A percentile compares a stretch with the other conserved stretches of the same genome.
Conservation (phyloP, 2,113 vertebrate genomes). For the Pampusana beccarii region DNA sequence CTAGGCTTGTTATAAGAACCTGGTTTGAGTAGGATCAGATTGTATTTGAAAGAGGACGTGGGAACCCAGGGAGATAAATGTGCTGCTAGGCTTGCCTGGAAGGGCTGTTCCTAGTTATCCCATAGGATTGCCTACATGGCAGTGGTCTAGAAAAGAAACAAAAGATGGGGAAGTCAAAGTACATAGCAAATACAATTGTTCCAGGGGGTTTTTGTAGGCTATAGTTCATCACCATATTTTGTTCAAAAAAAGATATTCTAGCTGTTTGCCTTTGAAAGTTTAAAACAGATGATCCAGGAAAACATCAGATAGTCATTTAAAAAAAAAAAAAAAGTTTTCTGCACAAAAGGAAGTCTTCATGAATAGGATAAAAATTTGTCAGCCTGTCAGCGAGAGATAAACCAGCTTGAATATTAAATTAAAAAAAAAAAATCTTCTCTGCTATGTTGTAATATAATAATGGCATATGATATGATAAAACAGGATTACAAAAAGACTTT, state of each 20-base stretch:
- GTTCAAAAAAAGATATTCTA: background rate
- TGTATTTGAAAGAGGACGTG: background rate
- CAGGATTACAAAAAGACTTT: slow-evolving; percentile 8
- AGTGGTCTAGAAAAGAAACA: background rate
- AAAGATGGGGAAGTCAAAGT: background rate
- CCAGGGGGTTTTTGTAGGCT: background rate
- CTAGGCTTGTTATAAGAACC: accelerated
- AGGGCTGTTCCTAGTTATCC: background rate
- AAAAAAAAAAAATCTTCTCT: background rate
- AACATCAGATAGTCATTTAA: background rate
- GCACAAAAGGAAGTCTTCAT: background rate
- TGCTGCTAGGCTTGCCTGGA: background rate
- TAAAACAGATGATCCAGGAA: background rate
- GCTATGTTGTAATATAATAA: background rate
- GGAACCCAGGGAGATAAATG: background rate
- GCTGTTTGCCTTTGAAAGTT: background rate
- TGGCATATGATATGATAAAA: background rate
- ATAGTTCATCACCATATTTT: background rate
- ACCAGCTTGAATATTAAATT: slow-evolving; percentile 20
- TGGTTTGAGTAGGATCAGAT: background rate
- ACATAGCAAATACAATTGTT: background rate
- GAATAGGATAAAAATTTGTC: slow-evolving; percentile 16
- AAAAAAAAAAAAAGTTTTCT: background rate
- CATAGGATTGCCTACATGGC: background rate
- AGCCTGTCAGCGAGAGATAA: slow-evolving; percentile 19